Base-by-base conservation (phyloP, 2,888 invertebrate genomes). In the Synergus umbraculus region DNA sequence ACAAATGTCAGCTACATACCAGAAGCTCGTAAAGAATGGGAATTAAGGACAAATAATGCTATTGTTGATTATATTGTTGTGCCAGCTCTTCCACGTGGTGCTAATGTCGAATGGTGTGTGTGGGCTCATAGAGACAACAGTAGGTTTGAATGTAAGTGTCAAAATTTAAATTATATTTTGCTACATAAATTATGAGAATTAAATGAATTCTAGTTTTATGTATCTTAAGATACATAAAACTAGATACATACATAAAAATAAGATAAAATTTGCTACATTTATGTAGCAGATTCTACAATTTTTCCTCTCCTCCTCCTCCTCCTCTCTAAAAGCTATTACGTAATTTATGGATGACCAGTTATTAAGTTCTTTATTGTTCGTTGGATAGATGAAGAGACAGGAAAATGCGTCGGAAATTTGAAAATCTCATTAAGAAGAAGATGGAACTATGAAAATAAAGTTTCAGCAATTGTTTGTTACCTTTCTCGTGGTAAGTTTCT, bases 61-160 rank as follows among this genome's bases (percentile, higher is more conserved):
- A 96, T 97, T 85, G 96, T 97, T 88, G 97, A 97, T 93, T 97
- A 96, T 92, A 95, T 97, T 69, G 96, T 98, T 76, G 96, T 98
- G 81, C 94, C 96, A 43, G 95, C 94, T 41, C 93, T 98, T 89
- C 98, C 98, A 1, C 94, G 96, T 73, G 94, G 93, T 84, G 98
- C 97, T 37, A 93, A 95, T 77, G 95, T 98, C 37, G 98, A 98
- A 93, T 98, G 98, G 98, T 97, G 97, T 91, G 97, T 98, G 81
- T 97, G 97, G 97, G 97, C 97, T 64, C 97, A 97, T 92, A 94
- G 96, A 79, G 96, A 97, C 93, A 97, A 97, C 92, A 96, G 96
- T 92, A 94, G 96, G 84, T 97, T 97, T 91, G 97, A 97, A 92
- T 97, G 97, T 97, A 93, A 94, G 94, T 92, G 37, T 37, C 37